Base-by-base conservation (phyloP, 2,113 vertebrate genomes). In the Psilopogon haemacephalus region DNA sequence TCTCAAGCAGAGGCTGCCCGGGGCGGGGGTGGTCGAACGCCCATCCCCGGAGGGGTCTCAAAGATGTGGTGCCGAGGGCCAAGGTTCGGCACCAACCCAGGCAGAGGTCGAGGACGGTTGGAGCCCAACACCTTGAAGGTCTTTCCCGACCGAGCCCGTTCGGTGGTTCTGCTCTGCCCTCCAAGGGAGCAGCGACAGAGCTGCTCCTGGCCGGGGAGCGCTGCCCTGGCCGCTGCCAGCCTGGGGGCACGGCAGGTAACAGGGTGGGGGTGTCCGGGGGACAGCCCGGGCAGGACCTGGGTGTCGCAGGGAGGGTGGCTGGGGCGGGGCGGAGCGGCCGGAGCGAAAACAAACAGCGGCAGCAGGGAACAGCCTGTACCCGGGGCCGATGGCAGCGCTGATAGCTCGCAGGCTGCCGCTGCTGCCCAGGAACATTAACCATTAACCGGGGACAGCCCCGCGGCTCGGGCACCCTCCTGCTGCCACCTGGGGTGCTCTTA, bases 401-500 rank as follows among this genome's bases (percentile, higher is more conserved):
- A 95, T 95, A 95, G 92, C 90, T 62, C 11, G 3, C 2, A 32
- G 62, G 27, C 40, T 68, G 89, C 81, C 7, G 3, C 68, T 1
- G 1, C 84, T 91, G 88, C 91, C 88, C 38, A 27, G 86, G 21
- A 68, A 21, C 85, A 94, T 96, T 95, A 96, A 96, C 94, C 96
- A 95, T 97, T 96, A 97, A 95, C 94, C n/a, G 4, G 37, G 62
- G 71, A 8, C 77, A 78, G 30, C 68, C 59, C 74, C 9, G 2
- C 7, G 15, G 58, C 54, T 6, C 65, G 65, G 35, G 63, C 62
- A 27, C 30, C 28, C 48, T 73, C 69, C 46, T 20, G 38, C 69
- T 8, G 4, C 27, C 60, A 77, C 65, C 69, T 24, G 4, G 30
- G 44, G 77, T 84, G 62, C 62, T 71, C 23, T 71, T 20, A n/a